A percentile compares a stretch with the other conserved stretches of the same genome.
These are phyloP conservation scores for Tragelaphus scriptus DNA, from an alignment of 2,113 vertebrate genomes.

Conservation along the genomic window DNA sequence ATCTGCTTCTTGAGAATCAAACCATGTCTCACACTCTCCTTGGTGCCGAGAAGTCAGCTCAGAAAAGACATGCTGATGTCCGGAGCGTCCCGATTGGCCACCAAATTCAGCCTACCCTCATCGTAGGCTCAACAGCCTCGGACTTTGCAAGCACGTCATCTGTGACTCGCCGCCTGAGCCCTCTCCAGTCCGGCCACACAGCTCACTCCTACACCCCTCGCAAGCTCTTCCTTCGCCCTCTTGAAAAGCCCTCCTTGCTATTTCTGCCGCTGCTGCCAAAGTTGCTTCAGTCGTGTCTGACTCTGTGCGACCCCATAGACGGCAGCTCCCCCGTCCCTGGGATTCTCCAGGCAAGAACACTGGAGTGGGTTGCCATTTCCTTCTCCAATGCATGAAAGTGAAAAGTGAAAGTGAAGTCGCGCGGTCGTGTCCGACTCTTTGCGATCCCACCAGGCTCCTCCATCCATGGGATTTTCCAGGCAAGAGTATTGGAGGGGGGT, in stretches of 20 bases:
- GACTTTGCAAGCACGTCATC: rapidly evolving
- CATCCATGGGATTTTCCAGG: not conserved
- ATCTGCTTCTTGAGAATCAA: not conserved
- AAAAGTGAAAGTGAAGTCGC: no score
- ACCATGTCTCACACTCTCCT: not conserved
- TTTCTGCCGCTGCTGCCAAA: not conserved
- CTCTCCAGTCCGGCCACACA: rapidly evolving
- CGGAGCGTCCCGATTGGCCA: rapidly evolving
- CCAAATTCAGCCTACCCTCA: not conserved
- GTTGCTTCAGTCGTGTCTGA: not conserved
- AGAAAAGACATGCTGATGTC: not conserved
- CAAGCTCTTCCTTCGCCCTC: rapidly evolving
- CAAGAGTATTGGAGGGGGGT: not conserved
- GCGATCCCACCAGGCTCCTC: not conserved
- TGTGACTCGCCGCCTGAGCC: rapidly evolving
- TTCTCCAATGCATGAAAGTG: no score
- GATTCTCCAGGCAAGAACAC: no score
- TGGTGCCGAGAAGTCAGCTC: not conserved
- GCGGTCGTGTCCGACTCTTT: no score
- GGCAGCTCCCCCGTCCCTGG: not conserved
- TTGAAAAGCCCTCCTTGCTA: not conserved
- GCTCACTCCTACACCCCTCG: rapidly evolving
- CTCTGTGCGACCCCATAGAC: not conserved
- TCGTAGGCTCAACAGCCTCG: rapidly evolving
- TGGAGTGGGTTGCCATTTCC: no score